Base-by-base conservation (phyloP, 2,888 invertebrate species). In the Alloplasta piceator region DNA sequence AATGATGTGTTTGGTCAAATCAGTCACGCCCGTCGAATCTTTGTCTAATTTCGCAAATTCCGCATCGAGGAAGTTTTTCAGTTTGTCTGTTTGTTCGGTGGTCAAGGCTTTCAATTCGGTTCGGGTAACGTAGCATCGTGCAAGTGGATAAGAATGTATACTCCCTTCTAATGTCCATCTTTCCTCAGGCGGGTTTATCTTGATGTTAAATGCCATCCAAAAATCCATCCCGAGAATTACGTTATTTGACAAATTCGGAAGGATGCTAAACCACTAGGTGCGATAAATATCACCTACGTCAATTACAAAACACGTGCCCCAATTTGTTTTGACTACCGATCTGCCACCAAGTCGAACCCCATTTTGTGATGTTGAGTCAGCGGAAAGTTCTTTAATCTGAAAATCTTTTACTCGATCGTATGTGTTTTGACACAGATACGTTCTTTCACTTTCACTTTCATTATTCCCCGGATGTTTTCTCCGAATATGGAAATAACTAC, bases 1-100 rank as follows among this genome's bases (percentile, higher is more conserved):
- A 16, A 82, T 79, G 5, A 70, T 66, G 26, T 82, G 79, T 52
- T 76, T 39, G 1, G 73, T 68, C n/a, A 82, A 38, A 52, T 82
- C 70, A 0, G 76, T 77, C 60, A 64, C 39, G 3, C 79, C 78
- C 0, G 82, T 76, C 1, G 70, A 68, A 48, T 77, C 61, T 38
- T 61, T 50, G 16, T 70, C 70, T 6, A 78, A 61, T 56, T 78
- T 78, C 38, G 48, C 56, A 50, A 82, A 79, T 39, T 82, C 72
- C 4, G 1, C 46, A 39, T 75, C 67, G 7, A 78, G 38, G 38
- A 78, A 82, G 0, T 26, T 26, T 26, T 26, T 26, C 26, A 43
- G 5, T 14, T 66, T 39, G 4, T 73, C 48, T 36, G 6, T 36
- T 10, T 58, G 60, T 0, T 46, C 48, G 4, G 60, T 16, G 7